Conservation (phyloP, 2,888 invertebrate species). For the Caenorhabditis afra region DNA sequence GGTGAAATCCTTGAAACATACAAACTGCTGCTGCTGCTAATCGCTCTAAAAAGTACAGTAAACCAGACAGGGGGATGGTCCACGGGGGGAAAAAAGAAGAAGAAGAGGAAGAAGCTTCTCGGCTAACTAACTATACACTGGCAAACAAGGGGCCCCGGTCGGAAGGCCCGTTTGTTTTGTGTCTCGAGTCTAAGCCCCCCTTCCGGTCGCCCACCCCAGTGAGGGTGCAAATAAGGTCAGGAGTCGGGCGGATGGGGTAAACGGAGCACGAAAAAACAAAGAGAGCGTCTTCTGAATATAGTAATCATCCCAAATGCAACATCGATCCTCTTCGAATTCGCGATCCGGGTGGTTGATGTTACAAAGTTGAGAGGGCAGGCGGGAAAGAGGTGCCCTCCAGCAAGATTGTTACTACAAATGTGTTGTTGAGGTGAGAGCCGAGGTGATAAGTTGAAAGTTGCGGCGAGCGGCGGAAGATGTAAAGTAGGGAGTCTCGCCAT, state of each 20-base stretch:
- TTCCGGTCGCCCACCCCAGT: conserved; percentile 13
- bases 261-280: conserved; percentile 42
- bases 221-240: conserved; percentile 53
- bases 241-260: conserved; percentile 18
- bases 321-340: too few species aligned
- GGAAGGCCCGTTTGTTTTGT: conserved; percentile 52
- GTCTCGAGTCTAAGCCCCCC: conserved; percentile 48
- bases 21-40: conserved; percentile 35
- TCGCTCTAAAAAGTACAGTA: conserved; percentile 2
- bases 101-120: conserved; percentile 3
- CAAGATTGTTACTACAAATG: conserved; percentile 41
- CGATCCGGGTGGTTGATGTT: neutral
- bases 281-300: conserved; percentile 1
- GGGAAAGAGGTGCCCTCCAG: neutral
- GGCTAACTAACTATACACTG: conserved; percentile 48
- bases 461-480: neutral
- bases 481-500: neutral
- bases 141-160: conserved; percentile 19
- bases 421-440: conserved; percentile 12
- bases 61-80: neutral
- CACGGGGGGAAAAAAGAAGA: conserved; percentile 3
- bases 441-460: conserved; percentile 40
- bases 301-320: too few species aligned
- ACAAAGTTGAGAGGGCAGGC: neutral
- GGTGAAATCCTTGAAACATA: conserved; percentile 46